Conservation (phyloP, 2,797 vertebrate species). For the Rhinogobio ventralis region DNA sequence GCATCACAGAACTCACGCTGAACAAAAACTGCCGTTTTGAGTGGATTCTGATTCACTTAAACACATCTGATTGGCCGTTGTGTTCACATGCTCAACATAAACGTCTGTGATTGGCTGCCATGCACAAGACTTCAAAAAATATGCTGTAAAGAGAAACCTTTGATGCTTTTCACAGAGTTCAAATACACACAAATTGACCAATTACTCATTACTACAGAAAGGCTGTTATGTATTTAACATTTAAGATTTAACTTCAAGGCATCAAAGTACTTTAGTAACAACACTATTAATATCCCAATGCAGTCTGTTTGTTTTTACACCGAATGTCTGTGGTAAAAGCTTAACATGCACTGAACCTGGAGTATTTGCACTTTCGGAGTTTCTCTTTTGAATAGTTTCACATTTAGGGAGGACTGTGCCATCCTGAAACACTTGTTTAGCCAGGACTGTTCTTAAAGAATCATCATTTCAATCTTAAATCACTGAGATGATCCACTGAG, state of each 20-base stretch:
- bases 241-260: neutral
- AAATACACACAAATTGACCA: neutral
- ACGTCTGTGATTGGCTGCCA: neutral
- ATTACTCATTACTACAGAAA: neutral
- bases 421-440: neutral
- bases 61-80: neutral
- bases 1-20: neutral
- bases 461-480: neutral
- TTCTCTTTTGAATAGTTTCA: neutral
- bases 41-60: too few species aligned
- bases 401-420: neutral
- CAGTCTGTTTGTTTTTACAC: neutral
- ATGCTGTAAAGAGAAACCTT: too few species aligned
- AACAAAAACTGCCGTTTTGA: too few species aligned
- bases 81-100: neutral
- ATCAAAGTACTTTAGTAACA: neutral
- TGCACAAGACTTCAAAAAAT: neutral
- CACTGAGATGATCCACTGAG: slow-evolving; percentile 6
- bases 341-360: neutral
- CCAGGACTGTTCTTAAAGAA: slow-evolving; percentile 2
- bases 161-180: too few species aligned
- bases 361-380: neutral
- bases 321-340: neutral
- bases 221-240: too few species aligned
- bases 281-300: neutral